Conservation (phyloP, 2,113 vertebrate species). For the Ageneiosus marmoratus region DNA sequence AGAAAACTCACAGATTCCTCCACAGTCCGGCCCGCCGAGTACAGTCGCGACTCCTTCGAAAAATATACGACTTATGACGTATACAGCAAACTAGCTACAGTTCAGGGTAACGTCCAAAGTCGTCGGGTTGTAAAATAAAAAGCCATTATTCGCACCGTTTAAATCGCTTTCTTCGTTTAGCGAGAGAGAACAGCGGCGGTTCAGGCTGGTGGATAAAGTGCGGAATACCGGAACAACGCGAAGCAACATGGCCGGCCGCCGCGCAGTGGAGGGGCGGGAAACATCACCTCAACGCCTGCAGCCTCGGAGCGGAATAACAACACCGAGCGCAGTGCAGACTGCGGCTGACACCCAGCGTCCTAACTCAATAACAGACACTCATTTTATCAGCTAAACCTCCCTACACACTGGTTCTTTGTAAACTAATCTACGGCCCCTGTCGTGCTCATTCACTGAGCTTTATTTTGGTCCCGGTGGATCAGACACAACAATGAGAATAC, state of each 20-base stretch:
- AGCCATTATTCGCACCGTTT: conserved; percentile 63
- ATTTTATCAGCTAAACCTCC: neutral
- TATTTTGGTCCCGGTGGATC: neutral
- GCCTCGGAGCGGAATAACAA: conserved; percentile 11
- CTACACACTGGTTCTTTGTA: neutral
- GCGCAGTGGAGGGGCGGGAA: conserved; percentile 49
- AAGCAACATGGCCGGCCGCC: conserved; percentile 78
- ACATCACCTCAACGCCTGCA: conserved; percentile 33
- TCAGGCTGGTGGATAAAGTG: conserved; percentile 54
- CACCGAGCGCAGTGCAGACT: neutral
- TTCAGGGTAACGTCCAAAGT: conserved; percentile 36
- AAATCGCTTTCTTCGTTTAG: conserved; percentile 47
- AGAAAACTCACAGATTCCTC: conserved; percentile 57
- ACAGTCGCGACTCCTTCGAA: conserved; percentile 54
- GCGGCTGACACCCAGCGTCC: conserved; percentile 50
- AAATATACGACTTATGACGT: neutral
- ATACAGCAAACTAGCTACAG: neutral
- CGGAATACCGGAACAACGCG: conserved; percentile 79
- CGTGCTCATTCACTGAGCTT: neutral
- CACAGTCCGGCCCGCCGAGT: conserved; percentile 65
- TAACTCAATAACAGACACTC: neutral
- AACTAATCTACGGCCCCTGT: neutral
- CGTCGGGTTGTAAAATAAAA: conserved; percentile 61
- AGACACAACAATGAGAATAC: too few relatives aligned
- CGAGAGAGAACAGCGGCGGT: conserved; percentile 55